Conservation (phyloP, 2,888 invertebrate genomes). For the Tetramorium bicarinatum region DNA sequence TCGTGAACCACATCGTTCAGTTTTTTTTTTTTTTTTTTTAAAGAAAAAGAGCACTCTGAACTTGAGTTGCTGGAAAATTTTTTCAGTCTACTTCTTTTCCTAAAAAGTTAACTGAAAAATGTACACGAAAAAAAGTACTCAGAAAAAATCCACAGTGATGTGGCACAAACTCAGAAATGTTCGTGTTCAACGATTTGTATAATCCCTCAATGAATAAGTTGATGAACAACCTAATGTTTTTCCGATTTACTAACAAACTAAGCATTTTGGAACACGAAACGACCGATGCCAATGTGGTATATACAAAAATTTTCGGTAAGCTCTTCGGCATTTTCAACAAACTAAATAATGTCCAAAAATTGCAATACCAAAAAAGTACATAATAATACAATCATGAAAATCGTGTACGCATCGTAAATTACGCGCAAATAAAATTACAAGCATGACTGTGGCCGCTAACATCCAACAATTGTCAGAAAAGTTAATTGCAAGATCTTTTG, state of each 20-base stretch:
- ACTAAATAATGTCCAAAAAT: constrained; percentile 61
- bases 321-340: constrained; percentile 60
- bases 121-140: too few species aligned
- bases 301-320: constrained; percentile 62
- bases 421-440: neutral
- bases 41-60: too few species aligned
- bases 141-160: too few species aligned
- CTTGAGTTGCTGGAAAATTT: too few species aligned
- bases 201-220: constrained; percentile 17
- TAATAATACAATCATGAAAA: constrained; percentile 34
- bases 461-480: constrained; percentile 53
- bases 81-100: too few species aligned
- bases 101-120: too few species aligned
- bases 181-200: neutral
- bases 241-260: constrained; percentile 9
- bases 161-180: too few species aligned
- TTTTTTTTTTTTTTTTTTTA: too few species aligned
- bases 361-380: constrained; percentile 23
- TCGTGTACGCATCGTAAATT: constrained; percentile 44
- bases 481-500: constrained; percentile 25
- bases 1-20: too few species aligned
- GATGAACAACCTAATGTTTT: constrained; percentile 21
- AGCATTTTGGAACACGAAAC: constrained; percentile 53
- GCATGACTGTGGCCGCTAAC: constrained; percentile 46
- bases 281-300: constrained; percentile 41